Evolutionary conservation across 2,797 vertebrate genomes (phyloP).

Genomic region (Siniperca obscura): DNA sequence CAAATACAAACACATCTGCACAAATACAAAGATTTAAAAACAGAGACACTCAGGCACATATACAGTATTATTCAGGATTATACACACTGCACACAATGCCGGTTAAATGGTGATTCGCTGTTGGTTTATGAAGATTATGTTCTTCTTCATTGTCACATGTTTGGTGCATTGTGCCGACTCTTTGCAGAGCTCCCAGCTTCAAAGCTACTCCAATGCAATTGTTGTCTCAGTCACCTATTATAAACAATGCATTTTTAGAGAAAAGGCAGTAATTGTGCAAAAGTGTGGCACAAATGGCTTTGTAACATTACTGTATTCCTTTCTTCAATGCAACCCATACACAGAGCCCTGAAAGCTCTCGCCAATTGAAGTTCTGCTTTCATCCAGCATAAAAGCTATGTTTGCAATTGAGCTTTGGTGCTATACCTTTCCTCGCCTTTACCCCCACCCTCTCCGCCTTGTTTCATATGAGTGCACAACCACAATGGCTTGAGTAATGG

Average conservation of each 20-base stretch:
- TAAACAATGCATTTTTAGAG: slow-evolving; percentile 83
- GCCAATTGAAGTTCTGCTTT: slow-evolving; percentile 85
- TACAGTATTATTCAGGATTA: slow-evolving; percentile 57
- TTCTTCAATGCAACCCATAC: slow-evolving; percentile 78
- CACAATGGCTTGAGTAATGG: slow-evolving; percentile 80
- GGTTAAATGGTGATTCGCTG: slow-evolving; percentile 70
- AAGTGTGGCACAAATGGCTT: slow-evolving; percentile 84
- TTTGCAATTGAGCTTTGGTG: slow-evolving; percentile 81
- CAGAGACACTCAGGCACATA: slow-evolving; percentile 36
- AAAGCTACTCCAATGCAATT: slow-evolving; percentile 80
- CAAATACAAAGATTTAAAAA: slow-evolving; percentile 53
- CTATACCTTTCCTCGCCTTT: slow-evolving; percentile 77
- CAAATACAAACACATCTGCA: slow-evolving; percentile 40
- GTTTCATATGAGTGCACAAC: slow-evolving; percentile 80
- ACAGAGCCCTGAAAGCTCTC: slow-evolving; percentile 80
- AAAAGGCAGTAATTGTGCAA: slow-evolving; percentile 84
- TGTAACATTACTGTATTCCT: slow-evolving; percentile 83
- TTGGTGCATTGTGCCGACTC: slow-evolving; percentile 70
- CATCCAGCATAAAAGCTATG: slow-evolving; percentile 83
- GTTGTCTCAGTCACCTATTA: slow-evolving; percentile 84
- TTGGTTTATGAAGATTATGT: slow-evolving; percentile 81
- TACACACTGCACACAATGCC: slow-evolving; percentile 53
- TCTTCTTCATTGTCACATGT: slow-evolving; percentile 73
- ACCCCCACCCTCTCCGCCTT: slow-evolving; percentile 70
- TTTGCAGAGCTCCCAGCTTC: slow-evolving; percentile 71